Evolutionary conservation across 2,113 vertebrate species (phyloP), one percentile per base, ranked within the genome.

Genomic region (Phylloscopus whistleri): DNA sequence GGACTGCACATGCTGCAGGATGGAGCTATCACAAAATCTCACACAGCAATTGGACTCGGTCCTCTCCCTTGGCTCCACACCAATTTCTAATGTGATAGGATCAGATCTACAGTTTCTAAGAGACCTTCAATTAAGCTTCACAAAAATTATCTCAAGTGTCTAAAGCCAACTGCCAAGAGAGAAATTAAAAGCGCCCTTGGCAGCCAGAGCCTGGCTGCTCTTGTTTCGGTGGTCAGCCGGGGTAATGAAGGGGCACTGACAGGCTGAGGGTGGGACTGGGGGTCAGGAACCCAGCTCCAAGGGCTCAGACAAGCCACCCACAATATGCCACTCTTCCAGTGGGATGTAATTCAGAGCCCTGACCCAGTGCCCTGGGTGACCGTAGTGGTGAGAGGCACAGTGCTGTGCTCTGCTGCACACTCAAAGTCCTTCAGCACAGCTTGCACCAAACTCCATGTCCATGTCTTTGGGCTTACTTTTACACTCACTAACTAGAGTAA

Each of bases 111-210:
- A 84, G 77, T 87, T 94, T 96, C 95, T 82, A 82, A 66, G 86
- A 96, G 95, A 92, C 90, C 58, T 96, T 97, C 96, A 96, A 95
- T 96, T 97, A 96, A 93, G 93, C 93, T 68, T 64, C 92, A 89
- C 52, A 74, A 90, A 92, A 93, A 93, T 92, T n/a, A 95, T 95
- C 94, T 95, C 88, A 96, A 96, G 86, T 94, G 90, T 90, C 86
- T 95, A 73, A 92, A 97, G 24, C n/a, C 48, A 77, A 90, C 68
- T 86, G 90, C 92, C 94, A 93, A 96, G 88, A 92, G 92, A 89
- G 92, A 87, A 96, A 96, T 96, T 84, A 93, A 91, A 95, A 93
- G 95, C 1, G 7, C 76, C 86, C 88, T 93, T 96, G 95, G 96
- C 92, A 96, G 93, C n/a, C 31, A 33, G 62, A 49, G 89, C 59